phyloP scores from a whole-genome alignment of 2,888 invertebrate species.

The Drosophila vallismaia region DNA sequence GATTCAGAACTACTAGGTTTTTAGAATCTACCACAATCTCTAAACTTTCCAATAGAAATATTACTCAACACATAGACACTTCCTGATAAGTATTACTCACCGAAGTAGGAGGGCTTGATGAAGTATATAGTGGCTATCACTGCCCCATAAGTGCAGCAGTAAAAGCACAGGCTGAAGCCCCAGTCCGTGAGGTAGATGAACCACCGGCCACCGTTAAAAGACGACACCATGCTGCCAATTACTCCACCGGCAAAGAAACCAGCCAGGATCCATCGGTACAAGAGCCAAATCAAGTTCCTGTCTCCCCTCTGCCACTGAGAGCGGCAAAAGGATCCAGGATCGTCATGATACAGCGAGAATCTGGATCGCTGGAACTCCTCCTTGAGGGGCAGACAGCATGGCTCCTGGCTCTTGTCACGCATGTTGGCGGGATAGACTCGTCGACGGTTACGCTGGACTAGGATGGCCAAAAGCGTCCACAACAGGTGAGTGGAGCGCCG shows the following conservation, averaged over 20 bases:
- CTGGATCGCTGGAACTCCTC: slow-evolving; percentile 74
- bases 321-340: slow-evolving; percentile 62
- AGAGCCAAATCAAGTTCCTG: slow-evolving; percentile 71
- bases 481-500: slow-evolving; percentile 41
- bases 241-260: slow-evolving; percentile 73
- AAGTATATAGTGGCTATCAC: slow-evolving; percentile 78
- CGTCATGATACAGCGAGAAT: slow-evolving; percentile 66
- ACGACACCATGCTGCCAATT: slow-evolving; percentile 59
- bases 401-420: slow-evolving; percentile 50
- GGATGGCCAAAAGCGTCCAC: slow-evolving; percentile 39
- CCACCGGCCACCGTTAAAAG: slow-evolving; percentile 65
- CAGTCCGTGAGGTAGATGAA: slow-evolving; percentile 82
- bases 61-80: neutral
- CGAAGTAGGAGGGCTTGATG: slow-evolving; percentile 63
- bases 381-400: slow-evolving; percentile 60
- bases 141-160: slow-evolving; percentile 77
- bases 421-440: slow-evolving; percentile 43
- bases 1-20: neutral
- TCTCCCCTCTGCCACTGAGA: slow-evolving; percentile 79
- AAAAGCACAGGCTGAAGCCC: slow-evolving; percentile 80
- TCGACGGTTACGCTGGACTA: slow-evolving; percentile 36
- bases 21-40: neutral
- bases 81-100: slow-evolving; percentile 50
- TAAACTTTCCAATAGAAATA: neutral
- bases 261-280: slow-evolving; percentile 81